Evolutionary conservation across 1,140 invertebrate genomes (phyloP).

Genomic region (Zeugodacus cucurbitae): DNA sequence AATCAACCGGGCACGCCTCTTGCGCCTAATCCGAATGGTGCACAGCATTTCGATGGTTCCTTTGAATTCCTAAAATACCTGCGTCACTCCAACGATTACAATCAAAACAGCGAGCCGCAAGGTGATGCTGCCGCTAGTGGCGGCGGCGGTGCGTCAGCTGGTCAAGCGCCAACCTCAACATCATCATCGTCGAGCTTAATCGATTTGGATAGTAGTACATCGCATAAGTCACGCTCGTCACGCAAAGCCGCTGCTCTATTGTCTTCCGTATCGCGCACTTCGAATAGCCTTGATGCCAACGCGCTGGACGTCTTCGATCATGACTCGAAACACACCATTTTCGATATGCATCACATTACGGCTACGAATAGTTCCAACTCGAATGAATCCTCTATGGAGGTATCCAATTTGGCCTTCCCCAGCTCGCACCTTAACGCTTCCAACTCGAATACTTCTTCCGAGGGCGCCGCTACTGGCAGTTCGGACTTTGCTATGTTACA

Average conservation of each 20-base stretch:
- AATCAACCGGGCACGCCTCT: neutral
- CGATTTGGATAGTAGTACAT: slow-evolving; percentile 59
- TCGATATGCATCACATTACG: slow-evolving; percentile 60
- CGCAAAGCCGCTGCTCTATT: slow-evolving; percentile 59
- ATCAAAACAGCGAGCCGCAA: slow-evolving; percentile 4
- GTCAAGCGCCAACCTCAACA: neutral
- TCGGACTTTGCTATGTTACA: slow-evolving; percentile 52
- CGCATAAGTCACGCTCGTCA: slow-evolving; percentile 60
- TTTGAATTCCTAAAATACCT: slow-evolving; percentile 65
- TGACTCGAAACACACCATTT: slow-evolving; percentile 63
- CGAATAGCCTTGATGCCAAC: slow-evolving; percentile 55
- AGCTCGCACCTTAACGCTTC: slow-evolving; percentile 62
- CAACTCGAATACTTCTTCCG: slow-evolving; percentile 63
- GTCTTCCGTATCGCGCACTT: slow-evolving; percentile 61
- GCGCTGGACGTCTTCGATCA: slow-evolving; percentile 63
- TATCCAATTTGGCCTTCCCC: slow-evolving; percentile 55
- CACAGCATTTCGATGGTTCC: slow-evolving; percentile 64
- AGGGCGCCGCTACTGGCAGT: slow-evolving; percentile 58
- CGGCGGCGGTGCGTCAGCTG: neutral
- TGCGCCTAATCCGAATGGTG: neutral
- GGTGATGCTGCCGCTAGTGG: neutral
- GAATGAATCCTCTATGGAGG: slow-evolving; percentile 60
- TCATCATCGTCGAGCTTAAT: slow-evolving; percentile 47
- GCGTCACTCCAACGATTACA: slow-evolving; percentile 60
- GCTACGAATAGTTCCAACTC: slow-evolving; percentile 59